Percentiles rank a stretch among this genome's conserved stretches.
phyloP scores from a whole-genome alignment of 1,140 invertebrate species.

The Bradysia coprophila region DNA sequence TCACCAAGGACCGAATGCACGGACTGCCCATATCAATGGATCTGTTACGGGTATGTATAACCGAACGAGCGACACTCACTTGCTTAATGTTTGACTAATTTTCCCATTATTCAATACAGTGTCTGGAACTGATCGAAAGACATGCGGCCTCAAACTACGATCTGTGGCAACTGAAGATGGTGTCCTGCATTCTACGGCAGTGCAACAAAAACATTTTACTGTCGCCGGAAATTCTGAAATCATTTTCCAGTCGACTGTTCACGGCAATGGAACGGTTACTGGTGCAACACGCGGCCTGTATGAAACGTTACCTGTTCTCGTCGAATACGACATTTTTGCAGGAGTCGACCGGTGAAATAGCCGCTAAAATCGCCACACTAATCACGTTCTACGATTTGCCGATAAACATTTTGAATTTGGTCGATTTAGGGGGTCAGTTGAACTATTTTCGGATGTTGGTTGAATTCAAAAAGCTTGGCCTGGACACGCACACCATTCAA shows the following conservation, averaged over 20 bases:
- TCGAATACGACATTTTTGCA: constrained; percentile 26
- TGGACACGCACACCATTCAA: constrained; percentile 17
- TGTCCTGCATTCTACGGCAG: constrained; percentile 9
- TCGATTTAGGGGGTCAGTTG: constrained; percentile 12
- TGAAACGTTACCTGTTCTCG: constrained; percentile 29
- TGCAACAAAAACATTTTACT: constrained; percentile 6
- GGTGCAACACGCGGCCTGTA: constrained; percentile 29
- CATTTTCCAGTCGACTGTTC: constrained; percentile 25
- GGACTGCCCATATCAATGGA: constrained; percentile 54
- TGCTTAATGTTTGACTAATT: no score
- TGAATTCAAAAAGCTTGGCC: constrained; percentile 16
- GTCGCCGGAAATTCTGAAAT: constrained; percentile 20
- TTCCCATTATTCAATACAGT: no score
- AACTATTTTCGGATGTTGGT: constrained; percentile 20
- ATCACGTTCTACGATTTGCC: constrained; percentile 40
- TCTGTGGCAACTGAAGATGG: constrained; percentile 20
- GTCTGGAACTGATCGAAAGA: no score
- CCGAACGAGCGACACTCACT: no score
- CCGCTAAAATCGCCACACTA: constrained; percentile 30
- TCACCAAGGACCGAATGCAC: constrained; percentile 67
- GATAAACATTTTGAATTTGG: constrained; percentile 19
- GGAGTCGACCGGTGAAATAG: constrained; percentile 12
- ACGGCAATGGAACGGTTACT: constrained; percentile 34
- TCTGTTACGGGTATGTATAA: constrained; percentile 39
- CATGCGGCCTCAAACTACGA: constrained; percentile 7